Conservation (phyloP, 2,113 vertebrate species). For the Cromileptes altivelis region DNA sequence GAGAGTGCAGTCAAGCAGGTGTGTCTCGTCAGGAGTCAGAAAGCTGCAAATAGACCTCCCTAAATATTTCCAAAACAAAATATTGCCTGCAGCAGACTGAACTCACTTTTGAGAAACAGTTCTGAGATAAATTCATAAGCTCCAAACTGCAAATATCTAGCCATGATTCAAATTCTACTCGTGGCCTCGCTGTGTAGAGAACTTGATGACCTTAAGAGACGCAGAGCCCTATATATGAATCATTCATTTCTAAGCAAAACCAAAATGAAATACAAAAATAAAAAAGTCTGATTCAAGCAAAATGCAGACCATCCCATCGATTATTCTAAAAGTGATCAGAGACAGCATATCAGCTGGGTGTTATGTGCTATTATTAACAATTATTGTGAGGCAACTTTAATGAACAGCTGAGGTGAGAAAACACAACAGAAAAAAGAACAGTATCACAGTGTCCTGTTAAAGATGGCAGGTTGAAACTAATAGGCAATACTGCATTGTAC, state of each 20-base stretch:
- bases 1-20: background rate
- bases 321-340: background rate
- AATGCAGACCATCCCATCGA: background rate
- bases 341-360: background rate
- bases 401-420: background rate
- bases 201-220: background rate
- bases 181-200: background rate
- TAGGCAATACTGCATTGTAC: background rate
- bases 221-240: background rate
- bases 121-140: background rate
- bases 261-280: background rate
- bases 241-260: background rate
- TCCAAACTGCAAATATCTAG: background rate
- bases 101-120: background rate
- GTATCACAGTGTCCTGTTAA: background rate
- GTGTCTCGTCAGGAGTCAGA: background rate
- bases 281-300: background rate
- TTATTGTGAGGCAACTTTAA: background rate
- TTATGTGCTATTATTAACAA: background rate
- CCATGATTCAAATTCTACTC: background rate
- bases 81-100: background rate
- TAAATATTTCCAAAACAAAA: slow-evolving; percentile 42
- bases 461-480: background rate
- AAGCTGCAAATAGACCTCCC: slow-evolving; percentile 1
- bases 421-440: background rate